These are phyloP conservation scores for Lutraria lutraria DNA, from an alignment of 2,888 invertebrate species.

Conservation along the genomic window DNA sequence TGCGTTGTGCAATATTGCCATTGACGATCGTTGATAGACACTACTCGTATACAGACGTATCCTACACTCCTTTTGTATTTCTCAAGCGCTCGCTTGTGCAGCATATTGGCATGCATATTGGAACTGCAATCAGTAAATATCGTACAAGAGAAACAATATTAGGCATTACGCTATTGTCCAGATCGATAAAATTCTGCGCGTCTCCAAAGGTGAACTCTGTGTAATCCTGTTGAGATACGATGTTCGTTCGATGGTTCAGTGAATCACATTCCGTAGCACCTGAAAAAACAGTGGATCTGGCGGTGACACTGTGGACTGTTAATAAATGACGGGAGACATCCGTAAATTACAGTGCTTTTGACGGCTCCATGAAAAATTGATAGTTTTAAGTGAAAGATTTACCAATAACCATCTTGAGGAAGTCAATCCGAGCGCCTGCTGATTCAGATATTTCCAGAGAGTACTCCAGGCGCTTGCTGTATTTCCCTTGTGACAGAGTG, in stretches of 20 bases:
- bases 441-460: background rate
- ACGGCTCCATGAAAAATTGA: conserved; percentile 20
- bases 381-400: background rate
- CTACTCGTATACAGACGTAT: no score
- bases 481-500: background rate
- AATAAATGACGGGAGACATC: background rate
- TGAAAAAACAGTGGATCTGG: background rate
- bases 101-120: background rate
- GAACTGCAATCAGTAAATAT: background rate
- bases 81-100: background rate
- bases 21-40: no score
- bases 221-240: background rate
- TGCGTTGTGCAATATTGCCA: no score
- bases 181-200: background rate
- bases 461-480: background rate
- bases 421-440: background rate
- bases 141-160: conserved; percentile 13
- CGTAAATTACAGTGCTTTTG: conserved; percentile 1
- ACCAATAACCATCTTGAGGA: background rate
- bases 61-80: no score
- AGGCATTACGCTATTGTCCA: background rate
- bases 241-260: background rate
- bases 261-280: background rate
- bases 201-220: background rate
- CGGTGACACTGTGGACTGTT: background rate